phyloP scores from a whole-genome alignment of 2,113 vertebrate species.

The Megalops atlanticus region DNA sequence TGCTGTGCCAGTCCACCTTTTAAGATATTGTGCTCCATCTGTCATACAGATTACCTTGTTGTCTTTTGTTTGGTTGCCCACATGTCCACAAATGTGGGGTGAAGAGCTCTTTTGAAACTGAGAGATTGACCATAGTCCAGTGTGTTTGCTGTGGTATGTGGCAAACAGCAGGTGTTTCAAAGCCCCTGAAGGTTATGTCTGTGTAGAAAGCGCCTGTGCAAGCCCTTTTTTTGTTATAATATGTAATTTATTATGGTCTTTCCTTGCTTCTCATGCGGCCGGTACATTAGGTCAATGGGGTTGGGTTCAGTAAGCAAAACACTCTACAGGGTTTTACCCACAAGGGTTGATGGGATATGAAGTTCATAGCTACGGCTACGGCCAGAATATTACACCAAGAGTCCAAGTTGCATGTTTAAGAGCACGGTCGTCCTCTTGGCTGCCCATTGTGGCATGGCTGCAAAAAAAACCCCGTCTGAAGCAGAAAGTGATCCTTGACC shows the following conservation, averaged over 20 bases:
- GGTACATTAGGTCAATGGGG: too few species aligned
- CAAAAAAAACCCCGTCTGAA: too few species aligned
- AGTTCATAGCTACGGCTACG: too few species aligned
- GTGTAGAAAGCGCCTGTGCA: too few species aligned
- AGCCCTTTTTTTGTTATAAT: too few species aligned
- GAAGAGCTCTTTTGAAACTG: too few species aligned
- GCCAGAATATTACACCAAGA: too few species aligned
- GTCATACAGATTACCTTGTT: not conserved
- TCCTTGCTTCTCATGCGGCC: too few species aligned
- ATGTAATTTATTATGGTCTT: too few species aligned
- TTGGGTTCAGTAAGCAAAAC: too few species aligned
- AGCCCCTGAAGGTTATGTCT: not conserved
- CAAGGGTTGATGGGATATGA: too few species aligned
- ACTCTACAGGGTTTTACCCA: too few species aligned
- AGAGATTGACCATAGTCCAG: not conserved
- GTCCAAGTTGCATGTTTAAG: not conserved
- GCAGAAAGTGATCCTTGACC: not conserved
- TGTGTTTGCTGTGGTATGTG: not conserved
- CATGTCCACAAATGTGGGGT: not conserved
- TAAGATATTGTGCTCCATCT: not conserved
- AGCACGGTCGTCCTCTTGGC: not conserved
- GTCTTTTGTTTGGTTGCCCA: not conserved
- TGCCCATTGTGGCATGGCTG: not conserved
- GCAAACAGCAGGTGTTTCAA: not conserved
- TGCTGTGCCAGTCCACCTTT: not conserved